These are phyloP conservation scores for Apodemus speciosus DNA, from an alignment of 2,113 vertebrate species.

Conservation along the genomic window DNA sequence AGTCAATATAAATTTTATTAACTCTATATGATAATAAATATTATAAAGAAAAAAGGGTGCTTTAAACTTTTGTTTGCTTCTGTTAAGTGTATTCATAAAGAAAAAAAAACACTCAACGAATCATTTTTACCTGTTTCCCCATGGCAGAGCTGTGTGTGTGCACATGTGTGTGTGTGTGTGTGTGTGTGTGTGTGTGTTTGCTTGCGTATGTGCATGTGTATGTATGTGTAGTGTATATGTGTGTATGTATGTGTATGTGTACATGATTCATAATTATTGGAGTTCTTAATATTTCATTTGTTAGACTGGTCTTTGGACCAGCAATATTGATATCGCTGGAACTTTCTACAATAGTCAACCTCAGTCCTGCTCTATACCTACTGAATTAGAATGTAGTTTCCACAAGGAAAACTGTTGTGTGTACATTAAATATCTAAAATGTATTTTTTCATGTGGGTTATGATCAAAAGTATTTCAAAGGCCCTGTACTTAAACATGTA, in stretches of 20 bases:
- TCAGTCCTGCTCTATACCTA: not conserved
- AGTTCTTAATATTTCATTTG: not conserved
- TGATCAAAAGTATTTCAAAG: constrained; percentile 8
- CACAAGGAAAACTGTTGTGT: not conserved
- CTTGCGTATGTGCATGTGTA: too few relatives aligned
- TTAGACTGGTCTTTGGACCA: not conserved
- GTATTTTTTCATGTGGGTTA: not conserved
- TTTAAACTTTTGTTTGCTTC: not conserved
- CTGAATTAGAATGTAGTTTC: constrained; percentile 4
- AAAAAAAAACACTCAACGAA: constrained; percentile 18
- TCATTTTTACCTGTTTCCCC: not conserved
- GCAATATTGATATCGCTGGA: not conserved
- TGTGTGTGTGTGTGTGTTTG: too few relatives aligned
- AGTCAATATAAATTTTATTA: too few relatives aligned
- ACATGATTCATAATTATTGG: not conserved
- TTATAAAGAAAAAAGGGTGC: not conserved
- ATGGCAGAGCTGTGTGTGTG: not conserved
- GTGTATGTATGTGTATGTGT: too few relatives aligned
- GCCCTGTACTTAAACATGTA: not conserved
- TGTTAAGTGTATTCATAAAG: constrained; percentile 38
- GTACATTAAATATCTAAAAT: not conserved
- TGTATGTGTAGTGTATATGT: too few relatives aligned
- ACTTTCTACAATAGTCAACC: not conserved
- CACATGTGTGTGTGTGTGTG: not conserved
- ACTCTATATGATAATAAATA: too few relatives aligned